Conservation (phyloP, 2,888 invertebrate species). For the Rhagophthalmus giganteus region DNA sequence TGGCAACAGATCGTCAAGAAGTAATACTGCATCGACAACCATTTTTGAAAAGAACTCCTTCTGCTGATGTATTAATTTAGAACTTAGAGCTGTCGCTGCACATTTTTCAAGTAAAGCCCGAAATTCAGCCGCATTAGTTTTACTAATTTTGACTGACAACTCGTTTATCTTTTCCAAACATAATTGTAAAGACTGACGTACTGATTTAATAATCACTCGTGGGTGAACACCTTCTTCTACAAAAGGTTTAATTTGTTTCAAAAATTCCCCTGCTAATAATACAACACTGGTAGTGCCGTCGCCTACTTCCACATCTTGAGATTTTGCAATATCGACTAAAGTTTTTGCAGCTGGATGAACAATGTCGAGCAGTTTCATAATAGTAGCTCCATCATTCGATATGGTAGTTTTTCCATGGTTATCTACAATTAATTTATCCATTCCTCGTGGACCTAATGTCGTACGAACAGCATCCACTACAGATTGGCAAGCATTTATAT, state of each 20-base stretch:
- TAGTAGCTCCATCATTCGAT: slow-evolving; percentile 99
- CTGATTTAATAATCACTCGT: slow-evolving; percentile 86
- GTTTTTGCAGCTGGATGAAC: slow-evolving; percentile 98
- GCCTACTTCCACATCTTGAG: slow-evolving; percentile 98
- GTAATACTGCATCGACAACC: slow-evolving; percentile 96
- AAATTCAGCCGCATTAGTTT: slow-evolving; percentile 63
- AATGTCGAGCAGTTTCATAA: slow-evolving; percentile 96
- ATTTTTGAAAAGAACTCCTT: slow-evolving; percentile 94
- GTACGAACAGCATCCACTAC: slow-evolving; percentile 97
- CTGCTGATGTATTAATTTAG: slow-evolving; percentile 95
- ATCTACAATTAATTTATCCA: slow-evolving; percentile 98
- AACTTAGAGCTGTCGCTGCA: slow-evolving; percentile 94
- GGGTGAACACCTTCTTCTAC: slow-evolving; percentile 98
- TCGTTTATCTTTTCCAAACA: slow-evolving; percentile 81
- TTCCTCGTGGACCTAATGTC: slow-evolving; percentile 96
- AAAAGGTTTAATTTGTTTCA: slow-evolving; percentile 92
- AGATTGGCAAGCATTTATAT: slow-evolving; percentile 95
- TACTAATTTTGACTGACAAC: slow-evolving; percentile 79
- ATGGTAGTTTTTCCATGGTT: slow-evolving; percentile 90
- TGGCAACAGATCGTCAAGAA: slow-evolving; percentile 86
- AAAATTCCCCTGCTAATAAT: slow-evolving; percentile 89
- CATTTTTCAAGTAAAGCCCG: slow-evolving; percentile 79
- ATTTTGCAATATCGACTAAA: slow-evolving; percentile 97
- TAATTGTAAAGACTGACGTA: slow-evolving; percentile 80
- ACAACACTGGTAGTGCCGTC: slow-evolving; percentile 99